phyloP scores from a whole-genome alignment of 2,888 invertebrate genomes.

The Fragum whitleyi region DNA sequence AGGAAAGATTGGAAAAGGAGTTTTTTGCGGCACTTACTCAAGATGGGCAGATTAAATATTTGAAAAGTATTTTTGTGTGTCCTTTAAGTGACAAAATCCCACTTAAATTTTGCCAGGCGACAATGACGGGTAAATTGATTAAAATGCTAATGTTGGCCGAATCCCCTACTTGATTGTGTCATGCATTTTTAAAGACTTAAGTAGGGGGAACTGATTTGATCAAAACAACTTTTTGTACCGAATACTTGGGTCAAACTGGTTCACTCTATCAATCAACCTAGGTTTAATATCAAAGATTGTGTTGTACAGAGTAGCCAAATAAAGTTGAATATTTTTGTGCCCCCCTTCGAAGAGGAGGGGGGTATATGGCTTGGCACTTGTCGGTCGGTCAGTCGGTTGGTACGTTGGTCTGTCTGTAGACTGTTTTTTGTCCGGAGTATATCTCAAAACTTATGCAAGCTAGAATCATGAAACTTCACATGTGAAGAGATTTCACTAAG shows the following conservation, averaged over 20 bases:
- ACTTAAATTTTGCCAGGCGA: not conserved
- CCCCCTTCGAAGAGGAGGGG: too few relatives aligned
- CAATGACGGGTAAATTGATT: constrained; percentile 9
- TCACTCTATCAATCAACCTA: not conserved
- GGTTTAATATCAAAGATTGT: too few relatives aligned
- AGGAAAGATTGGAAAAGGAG: not conserved
- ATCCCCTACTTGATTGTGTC: constrained; percentile 16
- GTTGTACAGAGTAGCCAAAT: too few relatives aligned
- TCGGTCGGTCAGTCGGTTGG: too few relatives aligned
- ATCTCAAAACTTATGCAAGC: too few relatives aligned
- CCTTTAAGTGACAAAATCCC: constrained; percentile 17
- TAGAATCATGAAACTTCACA: too few relatives aligned
- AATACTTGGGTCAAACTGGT: not conserved
- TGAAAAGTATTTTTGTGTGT: constrained; percentile 2
- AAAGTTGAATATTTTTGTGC: too few relatives aligned
- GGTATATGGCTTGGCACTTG: too few relatives aligned
- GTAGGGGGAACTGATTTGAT: not conserved
- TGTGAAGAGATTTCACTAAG: too few relatives aligned
- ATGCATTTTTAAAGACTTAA: not conserved
- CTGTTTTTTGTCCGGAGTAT: too few relatives aligned
- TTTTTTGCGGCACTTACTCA: not conserved
- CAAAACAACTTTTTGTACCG: not conserved
- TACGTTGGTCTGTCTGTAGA: too few relatives aligned
- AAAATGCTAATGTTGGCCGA: constrained; percentile 7
- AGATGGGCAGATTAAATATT: constrained; percentile 22